These are phyloP conservation scores for Poeciliopsis turneri DNA, from an alignment of 2,797 vertebrate genomes.

Conservation along the genomic window DNA sequence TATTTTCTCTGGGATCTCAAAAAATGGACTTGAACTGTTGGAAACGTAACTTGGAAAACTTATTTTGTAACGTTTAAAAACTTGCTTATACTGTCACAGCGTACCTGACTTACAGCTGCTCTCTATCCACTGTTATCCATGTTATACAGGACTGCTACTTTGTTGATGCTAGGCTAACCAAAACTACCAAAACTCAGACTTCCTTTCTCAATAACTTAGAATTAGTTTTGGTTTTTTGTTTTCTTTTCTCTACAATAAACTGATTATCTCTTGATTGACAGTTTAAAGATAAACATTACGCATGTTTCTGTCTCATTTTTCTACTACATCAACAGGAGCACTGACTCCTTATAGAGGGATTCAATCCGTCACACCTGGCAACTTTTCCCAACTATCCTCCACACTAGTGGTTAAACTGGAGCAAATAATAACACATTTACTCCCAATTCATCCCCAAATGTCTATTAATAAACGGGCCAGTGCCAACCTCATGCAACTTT, in stretches of 20 bases:
- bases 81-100: background rate
- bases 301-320: too few relatives aligned
- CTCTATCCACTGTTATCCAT: background rate
- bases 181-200: too few relatives aligned
- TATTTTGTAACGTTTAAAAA: background rate
- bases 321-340: too few relatives aligned
- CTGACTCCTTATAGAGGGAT: too few relatives aligned
- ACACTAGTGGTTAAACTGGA: background rate
- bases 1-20: background rate
- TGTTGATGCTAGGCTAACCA: too few relatives aligned
- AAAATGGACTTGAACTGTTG: background rate
- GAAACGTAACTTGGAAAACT: background rate
- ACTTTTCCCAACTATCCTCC: background rate
- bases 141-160: too few relatives aligned
- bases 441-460: background rate
- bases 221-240: too few relatives aligned
- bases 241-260: too few relatives aligned
- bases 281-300: too few relatives aligned
- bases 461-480: background rate
- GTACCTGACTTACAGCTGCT: background rate
- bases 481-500: constrained; percentile 1
- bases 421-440: background rate
- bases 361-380: background rate
- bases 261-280: too few relatives aligned
- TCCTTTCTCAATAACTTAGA: too few relatives aligned